Evolutionary conservation across 2,113 vertebrate genomes (phyloP).

Genomic region (Neodontobutis hainanensis): DNA sequence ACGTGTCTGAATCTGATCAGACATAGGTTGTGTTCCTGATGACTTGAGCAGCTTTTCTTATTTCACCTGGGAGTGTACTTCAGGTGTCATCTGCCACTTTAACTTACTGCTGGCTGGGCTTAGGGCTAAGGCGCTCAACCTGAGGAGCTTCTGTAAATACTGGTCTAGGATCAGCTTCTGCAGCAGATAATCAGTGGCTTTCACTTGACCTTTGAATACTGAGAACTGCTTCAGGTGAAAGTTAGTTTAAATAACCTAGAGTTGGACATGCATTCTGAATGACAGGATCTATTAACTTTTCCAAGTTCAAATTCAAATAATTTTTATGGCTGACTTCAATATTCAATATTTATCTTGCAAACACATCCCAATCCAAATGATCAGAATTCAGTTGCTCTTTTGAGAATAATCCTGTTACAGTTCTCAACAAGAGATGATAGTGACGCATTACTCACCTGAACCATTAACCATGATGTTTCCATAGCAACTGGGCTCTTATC

Average conservation of each 20-base stretch:
- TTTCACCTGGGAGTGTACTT: background rate
- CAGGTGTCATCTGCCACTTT: background rate
- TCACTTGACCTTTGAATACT: too few species aligned
- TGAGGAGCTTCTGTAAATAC: conserved; percentile 22
- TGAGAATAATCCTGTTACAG: background rate
- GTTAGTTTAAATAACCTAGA: background rate
- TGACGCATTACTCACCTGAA: background rate
- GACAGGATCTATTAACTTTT: too few species aligned
- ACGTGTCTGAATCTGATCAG: too few species aligned
- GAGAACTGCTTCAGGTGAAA: background rate
- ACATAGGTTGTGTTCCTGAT: background rate
- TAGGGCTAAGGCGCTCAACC: conserved; percentile 38
- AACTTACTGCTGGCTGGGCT: background rate
- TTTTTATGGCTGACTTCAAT: too few species aligned
- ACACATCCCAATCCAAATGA: too few species aligned
- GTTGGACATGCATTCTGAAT: too few species aligned
- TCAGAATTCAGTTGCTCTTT: too few species aligned
- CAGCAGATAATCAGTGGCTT: conserved; percentile 5
- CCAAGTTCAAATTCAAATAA: too few species aligned
- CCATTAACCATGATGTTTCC: conserved; percentile 8
- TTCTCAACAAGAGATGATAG: conserved; percentile 11
- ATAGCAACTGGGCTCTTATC: conserved; percentile 18
- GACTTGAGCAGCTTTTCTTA: background rate
- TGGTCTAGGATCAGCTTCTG: conserved; percentile 31
- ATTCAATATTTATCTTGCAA: too few species aligned